Conservation (phyloP, 1,140 invertebrate species). For the Thereuonema tuberculata region DNA sequence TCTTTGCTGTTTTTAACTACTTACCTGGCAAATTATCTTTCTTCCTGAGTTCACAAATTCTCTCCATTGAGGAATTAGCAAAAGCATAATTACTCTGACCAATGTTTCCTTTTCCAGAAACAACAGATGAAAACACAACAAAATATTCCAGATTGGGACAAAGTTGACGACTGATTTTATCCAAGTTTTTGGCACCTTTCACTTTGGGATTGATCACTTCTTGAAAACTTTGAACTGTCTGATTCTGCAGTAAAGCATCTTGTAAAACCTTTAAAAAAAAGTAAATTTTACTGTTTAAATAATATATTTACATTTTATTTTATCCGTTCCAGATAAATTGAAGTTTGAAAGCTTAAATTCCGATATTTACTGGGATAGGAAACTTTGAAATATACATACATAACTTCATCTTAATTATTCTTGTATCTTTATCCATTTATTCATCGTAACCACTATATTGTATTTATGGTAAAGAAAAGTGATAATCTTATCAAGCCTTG, state of each 20-base stretch:
- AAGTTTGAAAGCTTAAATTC: too few species aligned
- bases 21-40: slow-evolving; percentile 52
- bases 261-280: slow-evolving; percentile 41
- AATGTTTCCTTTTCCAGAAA: slow-evolving; percentile 83
- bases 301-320: too few species aligned
- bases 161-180: slow-evolving; percentile 51
- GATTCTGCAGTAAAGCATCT: slow-evolving; percentile 80
- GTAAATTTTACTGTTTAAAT: background rate
- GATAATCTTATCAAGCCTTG: too few species aligned
- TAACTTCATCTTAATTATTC: too few species aligned
- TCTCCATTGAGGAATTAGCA: slow-evolving; percentile 92
- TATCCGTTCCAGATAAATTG: too few species aligned
- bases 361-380: too few species aligned
- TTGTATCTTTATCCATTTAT: too few species aligned
- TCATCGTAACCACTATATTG: too few species aligned
- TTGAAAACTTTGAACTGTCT: slow-evolving; percentile 43
- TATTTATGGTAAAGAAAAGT: too few species aligned
- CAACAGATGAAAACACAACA: slow-evolving; percentile 85
- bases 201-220: slow-evolving; percentile 44
- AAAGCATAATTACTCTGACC: slow-evolving; percentile 92
- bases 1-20: background rate
- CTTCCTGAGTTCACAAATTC: slow-evolving; percentile 72
- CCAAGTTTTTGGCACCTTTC: slow-evolving; percentile 54
- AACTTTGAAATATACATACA: too few species aligned
- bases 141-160: slow-evolving; percentile 77